phyloP scores from a whole-genome alignment of 2,888 invertebrate genomes.

The Hipparchia sbordonii region DNA sequence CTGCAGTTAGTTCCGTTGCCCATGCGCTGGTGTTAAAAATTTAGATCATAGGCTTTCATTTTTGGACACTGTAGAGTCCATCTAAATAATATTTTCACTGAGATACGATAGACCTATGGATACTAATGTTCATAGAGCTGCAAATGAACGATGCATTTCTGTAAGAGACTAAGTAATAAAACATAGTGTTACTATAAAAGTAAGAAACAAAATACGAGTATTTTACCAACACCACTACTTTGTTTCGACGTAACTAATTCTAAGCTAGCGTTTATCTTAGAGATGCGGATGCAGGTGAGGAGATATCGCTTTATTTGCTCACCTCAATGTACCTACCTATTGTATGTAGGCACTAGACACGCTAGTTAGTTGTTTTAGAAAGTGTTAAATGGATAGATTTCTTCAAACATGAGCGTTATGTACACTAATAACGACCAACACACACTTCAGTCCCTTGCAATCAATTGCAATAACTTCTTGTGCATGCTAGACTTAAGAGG shows the following conservation, averaged over 20 bases:
- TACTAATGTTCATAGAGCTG: no score
- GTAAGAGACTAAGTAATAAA: no score
- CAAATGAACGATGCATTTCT: no score
- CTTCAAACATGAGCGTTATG: slow-evolving; percentile 4
- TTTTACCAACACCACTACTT: no score
- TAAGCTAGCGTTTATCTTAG: not conserved
- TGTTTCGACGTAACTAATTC: not conserved
- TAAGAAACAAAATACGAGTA: not conserved
- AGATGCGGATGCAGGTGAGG: slow-evolving; percentile 15
- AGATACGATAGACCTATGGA: no score
- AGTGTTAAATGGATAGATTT: slow-evolving; percentile 9
- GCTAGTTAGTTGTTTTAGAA: slow-evolving; percentile 14
- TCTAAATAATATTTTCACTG: no score
- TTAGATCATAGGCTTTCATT: no score
- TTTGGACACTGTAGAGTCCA: no score
- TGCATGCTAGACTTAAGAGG: not conserved
- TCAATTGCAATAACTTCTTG: not conserved
- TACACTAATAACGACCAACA: slow-evolving; percentile 1
- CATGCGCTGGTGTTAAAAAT: no score
- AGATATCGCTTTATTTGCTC: slow-evolving; percentile 18
- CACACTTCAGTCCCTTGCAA: not conserved
- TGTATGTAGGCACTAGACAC: not conserved
- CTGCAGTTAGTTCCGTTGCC: no score
- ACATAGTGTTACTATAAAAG: no score
- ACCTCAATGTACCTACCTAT: not conserved